Evolutionary conservation across 2,113 vertebrate species (phyloP).

Genomic region (Vireo altiloquus): DNA sequence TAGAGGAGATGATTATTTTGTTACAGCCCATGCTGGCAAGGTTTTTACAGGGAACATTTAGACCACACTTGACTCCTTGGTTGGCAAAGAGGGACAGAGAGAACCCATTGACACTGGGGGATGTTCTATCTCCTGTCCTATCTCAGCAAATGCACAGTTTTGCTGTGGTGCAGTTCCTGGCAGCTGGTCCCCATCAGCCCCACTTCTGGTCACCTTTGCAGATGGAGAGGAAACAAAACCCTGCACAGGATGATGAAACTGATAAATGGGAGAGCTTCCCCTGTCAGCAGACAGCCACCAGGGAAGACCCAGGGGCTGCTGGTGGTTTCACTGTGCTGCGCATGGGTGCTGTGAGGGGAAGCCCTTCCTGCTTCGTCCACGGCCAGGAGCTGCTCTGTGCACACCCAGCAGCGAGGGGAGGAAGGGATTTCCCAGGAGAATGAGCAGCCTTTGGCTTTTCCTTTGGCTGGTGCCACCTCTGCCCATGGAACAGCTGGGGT

Average conservation of each 20-base stretch:
- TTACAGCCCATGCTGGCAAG: neutral
- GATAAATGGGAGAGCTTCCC: neutral
- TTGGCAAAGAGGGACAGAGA: neutral
- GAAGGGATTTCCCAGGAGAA: neutral
- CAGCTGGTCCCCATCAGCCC: neutral
- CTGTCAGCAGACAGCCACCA: neutral
- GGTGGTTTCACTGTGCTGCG: neutral
- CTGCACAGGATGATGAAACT: neutral
- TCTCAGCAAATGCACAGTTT: neutral
- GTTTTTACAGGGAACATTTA: neutral
- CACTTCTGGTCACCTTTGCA: neutral
- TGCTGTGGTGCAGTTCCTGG: neutral
- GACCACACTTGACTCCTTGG: neutral
- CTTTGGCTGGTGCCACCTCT: no score
- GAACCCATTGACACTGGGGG: neutral
- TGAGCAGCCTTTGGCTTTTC: neutral
- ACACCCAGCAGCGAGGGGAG: accelerated
- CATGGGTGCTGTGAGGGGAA: neutral
- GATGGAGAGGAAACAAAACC: neutral
- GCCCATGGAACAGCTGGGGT: neutral
- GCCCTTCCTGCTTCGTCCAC: neutral
- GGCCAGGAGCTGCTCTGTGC: neutral
- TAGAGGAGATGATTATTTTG: neutral
- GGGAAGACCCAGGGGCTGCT: neutral
- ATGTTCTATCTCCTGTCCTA: neutral